A percentile compares a stretch with the other conserved stretches of the same genome.
Conservation (phyloP, 2,113 vertebrate genomes). For the Centropus bengalensis region DNA sequence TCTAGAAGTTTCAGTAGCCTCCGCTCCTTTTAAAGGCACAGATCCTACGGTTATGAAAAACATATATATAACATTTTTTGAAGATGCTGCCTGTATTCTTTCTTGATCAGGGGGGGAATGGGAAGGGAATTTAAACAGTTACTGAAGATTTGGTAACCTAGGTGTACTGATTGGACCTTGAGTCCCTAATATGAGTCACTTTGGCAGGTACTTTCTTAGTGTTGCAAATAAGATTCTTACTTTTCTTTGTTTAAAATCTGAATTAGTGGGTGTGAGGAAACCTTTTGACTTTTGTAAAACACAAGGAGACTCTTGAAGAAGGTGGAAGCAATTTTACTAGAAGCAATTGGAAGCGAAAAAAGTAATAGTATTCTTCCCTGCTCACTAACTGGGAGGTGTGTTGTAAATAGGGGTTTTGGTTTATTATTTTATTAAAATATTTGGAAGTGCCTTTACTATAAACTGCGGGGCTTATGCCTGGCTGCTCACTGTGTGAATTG, state of each 20-base stretch:
- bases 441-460: not conserved
- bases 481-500: not conserved
- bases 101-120: not conserved
- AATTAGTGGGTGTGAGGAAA: not conserved
- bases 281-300: not conserved
- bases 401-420: not conserved
- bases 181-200: not conserved
- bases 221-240: not conserved
- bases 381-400: not conserved
- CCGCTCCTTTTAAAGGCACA: not conserved
- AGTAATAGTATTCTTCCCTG: not conserved
- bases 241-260: not conserved
- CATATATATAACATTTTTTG: accelerated
- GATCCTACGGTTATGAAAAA: not conserved
- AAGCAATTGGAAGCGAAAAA: not conserved
- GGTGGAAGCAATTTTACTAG: not conserved
- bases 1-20: not conserved
- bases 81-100: not conserved
- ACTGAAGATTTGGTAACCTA: not conserved
- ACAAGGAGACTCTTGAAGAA: not conserved
- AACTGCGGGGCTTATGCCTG: not conserved
- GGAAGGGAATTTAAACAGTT: not conserved
- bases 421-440: not conserved
- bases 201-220: not conserved
- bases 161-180: not conserved